Evolutionary conservation across 1,140 invertebrate species (phyloP).

Genomic region (Calycopis cecrops): DNA sequence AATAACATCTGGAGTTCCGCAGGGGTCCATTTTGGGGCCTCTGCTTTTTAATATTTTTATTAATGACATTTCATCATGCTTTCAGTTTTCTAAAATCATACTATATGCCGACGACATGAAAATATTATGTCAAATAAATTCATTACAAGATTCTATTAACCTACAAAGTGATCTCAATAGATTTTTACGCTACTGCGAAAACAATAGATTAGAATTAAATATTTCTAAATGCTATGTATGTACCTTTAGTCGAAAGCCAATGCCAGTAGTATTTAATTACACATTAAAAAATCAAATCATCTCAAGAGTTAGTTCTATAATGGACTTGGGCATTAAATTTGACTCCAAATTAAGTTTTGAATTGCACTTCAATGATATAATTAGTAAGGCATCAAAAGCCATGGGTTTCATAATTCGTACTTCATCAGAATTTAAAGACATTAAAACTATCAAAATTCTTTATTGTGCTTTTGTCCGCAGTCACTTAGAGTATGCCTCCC

Average conservation of each 20-base stretch:
- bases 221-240: conserved; percentile 13
- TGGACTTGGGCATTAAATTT: conserved; percentile 11
- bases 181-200: background rate
- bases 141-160: background rate
- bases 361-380: background rate
- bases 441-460: too few species aligned
- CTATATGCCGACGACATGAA: conserved; percentile 9
- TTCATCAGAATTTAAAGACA: too few species aligned
- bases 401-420: too few species aligned
- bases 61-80: background rate
- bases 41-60: conserved; percentile 10
- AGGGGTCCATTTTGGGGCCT: conserved; percentile 3
- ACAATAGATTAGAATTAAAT: conserved; percentile 12
- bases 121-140: background rate
- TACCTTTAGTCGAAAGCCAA: background rate
- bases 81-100: background rate
- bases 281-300: background rate
- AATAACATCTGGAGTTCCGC: conserved; percentile 5
- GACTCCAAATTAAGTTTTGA: conserved; percentile 5
- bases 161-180: background rate
- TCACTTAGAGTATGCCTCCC: background rate
- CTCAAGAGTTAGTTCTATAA: background rate
- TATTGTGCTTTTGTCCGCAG: too few species aligned
- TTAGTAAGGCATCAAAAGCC: background rate
- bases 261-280: conserved; percentile 12